phyloP scores from a whole-genome alignment of 2,888 invertebrate species.

The Tachina grossa region DNA sequence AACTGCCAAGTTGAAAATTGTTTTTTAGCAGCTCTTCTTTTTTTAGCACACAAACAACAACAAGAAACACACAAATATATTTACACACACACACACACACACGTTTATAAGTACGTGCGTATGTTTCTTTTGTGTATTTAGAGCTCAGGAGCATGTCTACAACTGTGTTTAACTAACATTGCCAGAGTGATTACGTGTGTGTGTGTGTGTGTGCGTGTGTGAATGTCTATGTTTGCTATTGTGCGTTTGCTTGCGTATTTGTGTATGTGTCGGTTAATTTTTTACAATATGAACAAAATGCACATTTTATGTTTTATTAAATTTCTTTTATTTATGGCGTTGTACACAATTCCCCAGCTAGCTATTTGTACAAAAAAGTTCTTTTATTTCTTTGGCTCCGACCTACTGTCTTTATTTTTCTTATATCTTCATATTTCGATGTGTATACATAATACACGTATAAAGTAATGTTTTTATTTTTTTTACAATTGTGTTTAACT shows the following conservation, averaged over 20 bases:
- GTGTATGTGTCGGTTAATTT: constrained; percentile 20
- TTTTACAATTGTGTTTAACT: constrained; percentile 10
- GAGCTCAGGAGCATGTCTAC: background rate
- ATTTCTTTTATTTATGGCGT: constrained; percentile 64
- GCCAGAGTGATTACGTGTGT: background rate
- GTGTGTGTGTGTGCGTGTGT: background rate
- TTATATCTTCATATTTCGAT: background rate
- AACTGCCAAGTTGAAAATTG: constrained; percentile 69
- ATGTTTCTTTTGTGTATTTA: background rate
- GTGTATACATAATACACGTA: background rate
- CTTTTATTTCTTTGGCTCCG: constrained; percentile 4
- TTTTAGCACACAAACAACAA: constrained; percentile 29
- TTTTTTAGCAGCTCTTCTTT: constrained; percentile 54
- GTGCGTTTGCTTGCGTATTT: background rate
- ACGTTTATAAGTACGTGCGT: background rate
- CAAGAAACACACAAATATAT: background rate
- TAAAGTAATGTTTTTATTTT: too few species aligned
- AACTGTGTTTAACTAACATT: background rate
- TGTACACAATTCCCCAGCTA: constrained; percentile 3
- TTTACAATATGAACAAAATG: constrained; percentile 36
- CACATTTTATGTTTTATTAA: constrained; percentile 62
- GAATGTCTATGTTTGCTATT: background rate
- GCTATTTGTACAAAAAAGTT: background rate
- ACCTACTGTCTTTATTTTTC: background rate
- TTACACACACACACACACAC: background rate